These are phyloP conservation scores for Diabrotica balteata DNA, from an alignment of 2,888 invertebrate species.

Conservation along the genomic window DNA sequence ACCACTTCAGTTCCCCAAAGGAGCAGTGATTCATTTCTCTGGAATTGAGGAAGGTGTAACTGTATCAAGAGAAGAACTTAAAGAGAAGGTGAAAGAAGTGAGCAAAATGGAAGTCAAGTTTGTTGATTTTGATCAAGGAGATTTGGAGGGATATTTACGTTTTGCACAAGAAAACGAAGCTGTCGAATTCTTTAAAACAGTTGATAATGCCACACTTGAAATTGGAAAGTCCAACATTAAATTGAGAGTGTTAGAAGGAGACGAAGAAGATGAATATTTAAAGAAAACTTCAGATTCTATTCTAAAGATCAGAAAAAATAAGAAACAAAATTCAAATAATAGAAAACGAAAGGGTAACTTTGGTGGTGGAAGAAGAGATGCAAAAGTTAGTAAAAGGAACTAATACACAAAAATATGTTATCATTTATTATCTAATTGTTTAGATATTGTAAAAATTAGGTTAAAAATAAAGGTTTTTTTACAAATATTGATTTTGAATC, in stretches of 20 bases:
- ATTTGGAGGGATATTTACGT: conserved; percentile 76
- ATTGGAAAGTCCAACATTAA: conserved; percentile 57
- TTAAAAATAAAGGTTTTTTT: too few species aligned
- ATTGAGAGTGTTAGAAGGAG: conserved; percentile 71
- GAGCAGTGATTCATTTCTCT: conserved; percentile 75
- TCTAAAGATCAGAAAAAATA: conserved; percentile 61
- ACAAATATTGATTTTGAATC: too few species aligned
- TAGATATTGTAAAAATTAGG: too few species aligned
- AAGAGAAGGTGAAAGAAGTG: conserved; percentile 69
- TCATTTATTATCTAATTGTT: too few species aligned
- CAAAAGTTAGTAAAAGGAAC: conserved; percentile 26
- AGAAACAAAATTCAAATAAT: conserved; percentile 53
- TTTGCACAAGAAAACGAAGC: conserved; percentile 75
- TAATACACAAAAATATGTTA: neutral
- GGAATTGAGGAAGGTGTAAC: conserved; percentile 65
- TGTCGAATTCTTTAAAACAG: conserved; percentile 68
- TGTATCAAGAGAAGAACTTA: conserved; percentile 71
- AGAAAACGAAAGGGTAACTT: conserved; percentile 55
- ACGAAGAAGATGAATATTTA: conserved; percentile 74
- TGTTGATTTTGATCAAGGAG: conserved; percentile 79
- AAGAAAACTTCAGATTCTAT: conserved; percentile 70
- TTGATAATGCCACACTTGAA: conserved; percentile 64
- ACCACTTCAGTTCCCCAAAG: conserved; percentile 70
- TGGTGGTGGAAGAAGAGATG: conserved; percentile 33
- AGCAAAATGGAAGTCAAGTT: conserved; percentile 72